These are phyloP conservation scores for Anisognathus igniventris DNA, from an alignment of 2,797 vertebrate species.

Conservation along the genomic window DNA sequence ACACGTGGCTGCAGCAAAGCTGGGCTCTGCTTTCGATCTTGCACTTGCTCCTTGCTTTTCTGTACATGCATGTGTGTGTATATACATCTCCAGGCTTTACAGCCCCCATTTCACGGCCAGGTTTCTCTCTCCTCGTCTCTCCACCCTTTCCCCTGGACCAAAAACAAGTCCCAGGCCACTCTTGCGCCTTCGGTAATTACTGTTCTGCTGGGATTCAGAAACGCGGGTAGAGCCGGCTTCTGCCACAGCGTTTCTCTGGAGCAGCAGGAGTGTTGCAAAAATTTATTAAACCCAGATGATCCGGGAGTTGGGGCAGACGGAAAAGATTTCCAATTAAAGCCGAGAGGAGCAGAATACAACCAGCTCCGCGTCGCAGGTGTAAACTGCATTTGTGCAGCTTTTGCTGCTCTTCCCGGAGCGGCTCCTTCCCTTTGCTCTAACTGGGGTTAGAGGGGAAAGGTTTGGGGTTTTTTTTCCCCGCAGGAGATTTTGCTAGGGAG, in stretches of 20 bases:
- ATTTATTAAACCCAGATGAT: conserved; percentile 78
- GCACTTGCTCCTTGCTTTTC: conserved; percentile 14
- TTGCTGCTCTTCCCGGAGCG: background rate
- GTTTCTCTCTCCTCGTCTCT: background rate
- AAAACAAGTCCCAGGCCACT: conserved; percentile 18
- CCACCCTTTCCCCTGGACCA: background rate
- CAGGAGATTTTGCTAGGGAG: background rate
- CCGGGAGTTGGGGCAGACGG: conserved; percentile 66
- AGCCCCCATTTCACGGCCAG: background rate
- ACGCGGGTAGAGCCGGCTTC: conserved; percentile 6
- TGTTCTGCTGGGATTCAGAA: background rate
- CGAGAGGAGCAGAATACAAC: conserved; percentile 55
- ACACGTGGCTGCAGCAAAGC: conserved; percentile 23
- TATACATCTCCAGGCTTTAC: background rate
- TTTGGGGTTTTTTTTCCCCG: background rate
- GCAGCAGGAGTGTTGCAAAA: conserved; percentile 55
- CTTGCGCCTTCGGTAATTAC: background rate
- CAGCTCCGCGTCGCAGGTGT: conserved; percentile 70
- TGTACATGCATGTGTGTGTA: fast-evolving
- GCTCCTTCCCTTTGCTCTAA: background rate
- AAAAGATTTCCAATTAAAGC: conserved; percentile 77
- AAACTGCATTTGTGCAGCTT: conserved; percentile 39
- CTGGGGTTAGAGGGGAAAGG: background rate
- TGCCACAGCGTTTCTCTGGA: conserved; percentile 15
- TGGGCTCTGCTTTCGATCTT: conserved; percentile 37